Base-by-base conservation (phyloP, 1,140 invertebrate species). In the Apolygus lucorum region DNA sequence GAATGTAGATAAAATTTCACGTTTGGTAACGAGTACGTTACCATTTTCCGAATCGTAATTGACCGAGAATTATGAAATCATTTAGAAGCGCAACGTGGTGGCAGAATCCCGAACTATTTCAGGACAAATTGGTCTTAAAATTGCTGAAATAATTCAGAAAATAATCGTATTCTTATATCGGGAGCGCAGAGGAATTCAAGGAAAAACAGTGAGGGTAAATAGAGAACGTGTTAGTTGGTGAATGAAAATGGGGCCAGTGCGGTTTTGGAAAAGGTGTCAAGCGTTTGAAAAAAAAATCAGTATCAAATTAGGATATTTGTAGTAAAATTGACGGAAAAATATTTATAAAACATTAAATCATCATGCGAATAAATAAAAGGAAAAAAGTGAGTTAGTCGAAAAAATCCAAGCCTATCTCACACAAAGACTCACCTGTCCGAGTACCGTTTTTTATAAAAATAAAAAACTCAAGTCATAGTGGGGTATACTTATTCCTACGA, bases 371-470 rank as follows among this genome's bases (percentile, higher is more conserved):
- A 42, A 8, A n/a, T n/a, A n/a, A n/a, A n/a, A n/a, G n/a, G n/a
- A n/a, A n/a, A n/a, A 42, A 24, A 24, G 54, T 59, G 54, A 22
- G 54, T 59, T 59, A 59, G 54, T 22, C 54, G 11, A 42, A 42
- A 11, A 21, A 59, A 59, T 22, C 4, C 11, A 13, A 59, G 2
- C 54, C 11, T 22, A 13, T 4, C 22, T 59, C 22, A 17, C 11
- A 59, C 4, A 4, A 21, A 11, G 54, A 59, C 54, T 59, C 54
- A 59, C 54, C 54, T 59, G 54, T 59, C 22, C 54, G 4, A 11
- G 11, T 14, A 17, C 34, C 8, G 11, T 59, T 59, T 59, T 59
- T 59, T 24, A 22, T 59, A 14, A 24, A 4, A 17, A 59, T 17
- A 11, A 59, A n/a, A 59, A 59, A 59, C 54, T 59, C 8, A 13